Base-by-base conservation (phyloP, 2,888 invertebrate genomes). In the Eristalis arbustorum region DNA sequence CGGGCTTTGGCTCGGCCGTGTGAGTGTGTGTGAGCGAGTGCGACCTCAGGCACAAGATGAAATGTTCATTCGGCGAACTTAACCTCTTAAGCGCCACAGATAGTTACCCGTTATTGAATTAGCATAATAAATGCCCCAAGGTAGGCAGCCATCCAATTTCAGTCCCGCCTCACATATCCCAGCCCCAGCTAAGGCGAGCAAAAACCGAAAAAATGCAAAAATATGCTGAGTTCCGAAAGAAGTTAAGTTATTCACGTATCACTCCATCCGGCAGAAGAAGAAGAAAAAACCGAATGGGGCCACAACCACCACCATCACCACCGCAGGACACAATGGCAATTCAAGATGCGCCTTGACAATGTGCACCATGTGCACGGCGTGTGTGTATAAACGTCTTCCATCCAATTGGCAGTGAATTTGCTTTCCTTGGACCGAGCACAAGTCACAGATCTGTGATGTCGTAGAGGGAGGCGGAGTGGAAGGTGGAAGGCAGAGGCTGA, bases 61-160 rank as follows among this genome's bases (percentile, higher is more conserved):
- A 83, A 87, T 83, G 83, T 87, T 75, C 75, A 75, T 79, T 75
- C 61, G 61, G 34, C 83, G 87, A 87, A 87, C 73, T 88, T 88
- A 88, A 88, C 88, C 88, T 88, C 87, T 87, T 87, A 87, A 87
- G 87, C 87, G 87, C 87, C 87, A 87, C 87, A 87, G 87, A 87
- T 87, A 87, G 87, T 87, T 87, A 62, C 63, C 87, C 84, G 76
- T 88, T 88, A 88, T 88, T 88, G 84, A 88, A 88, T 88, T 88
- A 88, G 88, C 88, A 88, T 88, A 88, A 84, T 84, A 88, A 88
- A 88, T 88, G 83, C 88, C 76, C 66, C 69, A 73, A 84, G 88
- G 84, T 88, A 88, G 88, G 88, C 88, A 88, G 71, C 56, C 76
- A 73, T 88, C 88, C 88, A 88, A 88, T 76, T 84, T 84, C 76